Evolutionary conservation across 2,113 vertebrate species (phyloP), one percentile per base, ranked within the genome.

Genomic region (Oreochromis aureus): DNA sequence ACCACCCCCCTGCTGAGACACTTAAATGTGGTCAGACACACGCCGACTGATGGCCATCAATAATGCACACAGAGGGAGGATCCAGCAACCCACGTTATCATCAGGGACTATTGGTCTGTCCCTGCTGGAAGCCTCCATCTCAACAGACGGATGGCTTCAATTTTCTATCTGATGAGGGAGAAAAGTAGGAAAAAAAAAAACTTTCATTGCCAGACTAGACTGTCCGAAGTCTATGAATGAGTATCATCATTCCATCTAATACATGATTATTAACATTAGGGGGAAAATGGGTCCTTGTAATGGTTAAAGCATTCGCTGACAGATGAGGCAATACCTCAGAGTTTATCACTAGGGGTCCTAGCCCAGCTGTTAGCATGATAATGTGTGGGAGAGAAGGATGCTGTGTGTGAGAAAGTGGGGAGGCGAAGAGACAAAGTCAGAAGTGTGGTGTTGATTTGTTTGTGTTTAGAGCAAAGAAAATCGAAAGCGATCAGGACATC

Each of bases 21-120:
- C 93, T 96, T 94, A 95, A 94, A 92, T 93, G 93, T 92, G 94
- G 94, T 95, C 95, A 91, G 95, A 94, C 91, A 83, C 83, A 83
- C 80, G 69, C 73, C 69, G 90, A 94, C 94, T 93, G 94, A 92
- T 81, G 89, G 85, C 82, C 94, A 96, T 96, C 95, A 96, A 96
- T 97, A 97, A 96, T 96, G 92, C 91, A 97, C 87, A 86, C 46
- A 82, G 79, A 55, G 54, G 81, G 81, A 85, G 90, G 89, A 94
- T 92, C 83, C 32, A 22, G 91, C 82, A 89, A 11, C 88, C 54
- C 11, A 44, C 58, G 84, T 87, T 93, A 94, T 90, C 92, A 90
- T 89, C 86, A 36, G 88, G 93, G 87, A 94, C 85, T 81, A 92
- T 90, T 63, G 81, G 89, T 81, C 83, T 55, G 82, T 89, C 89